Evolutionary conservation across 92 coral and sea anemone species (phyloP).

Genomic region (Epizoanthus illoricatus): DNA sequence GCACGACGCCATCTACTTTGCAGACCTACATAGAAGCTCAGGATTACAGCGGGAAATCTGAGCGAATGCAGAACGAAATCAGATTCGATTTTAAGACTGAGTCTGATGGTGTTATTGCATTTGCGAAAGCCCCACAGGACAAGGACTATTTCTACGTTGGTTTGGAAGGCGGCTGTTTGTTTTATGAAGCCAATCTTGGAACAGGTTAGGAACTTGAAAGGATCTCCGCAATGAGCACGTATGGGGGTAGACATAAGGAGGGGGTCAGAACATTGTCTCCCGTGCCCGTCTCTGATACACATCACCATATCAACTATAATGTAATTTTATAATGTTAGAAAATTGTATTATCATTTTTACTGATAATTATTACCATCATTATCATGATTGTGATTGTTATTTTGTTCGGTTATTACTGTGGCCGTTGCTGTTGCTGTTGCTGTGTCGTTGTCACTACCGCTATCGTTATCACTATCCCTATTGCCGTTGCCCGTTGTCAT

Average conservation of each 20-base stretch:
- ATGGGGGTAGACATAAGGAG: no score
- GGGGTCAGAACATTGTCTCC: no score
- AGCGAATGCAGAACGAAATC: slow-evolving; percentile 48
- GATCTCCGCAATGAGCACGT: not conserved
- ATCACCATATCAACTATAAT: no score
- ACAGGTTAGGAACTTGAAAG: slow-evolving; percentile 34
- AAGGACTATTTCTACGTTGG: slow-evolving; percentile 46
- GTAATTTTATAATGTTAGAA: no score
- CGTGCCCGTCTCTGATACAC: no score
- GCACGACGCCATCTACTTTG: not conserved
- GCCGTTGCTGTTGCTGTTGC: no score
- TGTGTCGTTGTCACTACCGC: no score
- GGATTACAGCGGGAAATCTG: slow-evolving; percentile 20
- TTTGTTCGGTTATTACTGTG: no score
- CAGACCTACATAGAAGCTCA: slow-evolving; percentile 27
- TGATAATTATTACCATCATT: no score
- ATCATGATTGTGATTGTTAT: no score
- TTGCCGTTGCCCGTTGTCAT: not conserved
- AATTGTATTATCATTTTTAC: no score
- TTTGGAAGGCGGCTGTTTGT: slow-evolving; percentile 48
- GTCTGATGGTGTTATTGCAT: slow-evolving; percentile 47
- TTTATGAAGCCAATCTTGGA: slow-evolving; percentile 50
- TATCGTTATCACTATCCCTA: no score
- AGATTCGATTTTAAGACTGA: slow-evolving; percentile 47
- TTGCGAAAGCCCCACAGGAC: slow-evolving; percentile 45